Evolutionary conservation across 2,888 invertebrate species (phyloP).

Genomic region (Calameuta pallipes): DNA sequence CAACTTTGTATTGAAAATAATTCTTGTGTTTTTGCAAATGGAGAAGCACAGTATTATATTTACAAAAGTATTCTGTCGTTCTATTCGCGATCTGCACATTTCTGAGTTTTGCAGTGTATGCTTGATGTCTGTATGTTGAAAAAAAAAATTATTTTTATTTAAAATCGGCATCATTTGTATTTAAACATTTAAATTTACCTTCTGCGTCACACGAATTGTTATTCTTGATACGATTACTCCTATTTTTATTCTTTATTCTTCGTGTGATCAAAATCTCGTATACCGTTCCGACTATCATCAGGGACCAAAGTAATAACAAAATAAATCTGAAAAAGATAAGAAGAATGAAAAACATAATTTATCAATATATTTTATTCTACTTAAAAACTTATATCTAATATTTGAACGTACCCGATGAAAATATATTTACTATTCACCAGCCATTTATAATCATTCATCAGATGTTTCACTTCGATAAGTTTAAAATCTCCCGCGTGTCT

Average conservation of each 20-base stretch:
- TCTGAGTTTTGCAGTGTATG: constrained; percentile 31
- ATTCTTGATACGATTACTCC: constrained; percentile 27
- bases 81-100: constrained; percentile 30
- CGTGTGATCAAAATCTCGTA: constrained; percentile 55
- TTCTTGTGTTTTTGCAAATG: constrained; percentile 65
- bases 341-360: neutral
- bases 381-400: neutral
- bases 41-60: constrained; percentile 67
- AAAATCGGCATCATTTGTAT: neutral
- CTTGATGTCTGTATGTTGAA: constrained; percentile 26
- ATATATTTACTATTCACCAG: constrained; percentile 55
- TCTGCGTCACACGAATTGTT: constrained; percentile 30
- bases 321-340: constrained; percentile 36
- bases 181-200: constrained; percentile 7
- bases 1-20: constrained; percentile 62
- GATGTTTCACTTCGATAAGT: constrained; percentile 55
- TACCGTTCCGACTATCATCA: constrained; percentile 57
- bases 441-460: constrained; percentile 54
- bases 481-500: constrained; percentile 59
- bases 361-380: neutral
- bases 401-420: constrained; percentile 55
- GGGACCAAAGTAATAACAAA: constrained; percentile 36
- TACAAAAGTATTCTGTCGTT: constrained; percentile 32
- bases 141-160: neutral
- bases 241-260: constrained; percentile 31